Conservation (phyloP, 2,113 vertebrate species). For the Macrotus californicus region DNA sequence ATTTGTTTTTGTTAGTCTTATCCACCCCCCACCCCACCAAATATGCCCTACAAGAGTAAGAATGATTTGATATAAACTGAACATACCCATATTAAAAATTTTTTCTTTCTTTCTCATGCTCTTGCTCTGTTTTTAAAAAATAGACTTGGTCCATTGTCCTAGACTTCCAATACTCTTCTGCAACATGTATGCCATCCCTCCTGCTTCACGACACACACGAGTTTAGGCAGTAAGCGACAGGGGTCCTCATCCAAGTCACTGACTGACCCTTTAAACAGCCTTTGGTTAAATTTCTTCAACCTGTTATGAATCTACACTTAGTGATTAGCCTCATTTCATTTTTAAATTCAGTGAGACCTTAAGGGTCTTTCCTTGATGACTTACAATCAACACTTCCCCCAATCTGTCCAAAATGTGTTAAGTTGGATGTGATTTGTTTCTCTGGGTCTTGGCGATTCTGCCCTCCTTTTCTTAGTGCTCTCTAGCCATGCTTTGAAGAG, state of each 20-base stretch:
- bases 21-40: too few relatives aligned
- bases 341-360: background rate
- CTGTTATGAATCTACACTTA: background rate
- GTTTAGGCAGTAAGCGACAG: background rate
- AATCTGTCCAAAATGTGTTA: background rate
- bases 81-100: background rate
- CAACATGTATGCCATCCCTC: background rate
- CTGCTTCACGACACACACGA: background rate
- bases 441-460: background rate
- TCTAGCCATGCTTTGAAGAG: background rate
- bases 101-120: background rate
- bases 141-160: background rate
- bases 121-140: background rate
- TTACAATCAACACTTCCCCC: background rate
- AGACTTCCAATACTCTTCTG: background rate
- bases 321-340: background rate
- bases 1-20: background rate
- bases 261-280: background rate
- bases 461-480: background rate
- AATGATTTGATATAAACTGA: background rate
- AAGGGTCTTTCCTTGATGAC: background rate
- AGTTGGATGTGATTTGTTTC: background rate
- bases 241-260: background rate
- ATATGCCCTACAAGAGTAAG: background rate
- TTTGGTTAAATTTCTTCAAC: background rate